Conservation (phyloP, 2,888 invertebrate genomes). For the Arrhopalites spinosus region DNA sequence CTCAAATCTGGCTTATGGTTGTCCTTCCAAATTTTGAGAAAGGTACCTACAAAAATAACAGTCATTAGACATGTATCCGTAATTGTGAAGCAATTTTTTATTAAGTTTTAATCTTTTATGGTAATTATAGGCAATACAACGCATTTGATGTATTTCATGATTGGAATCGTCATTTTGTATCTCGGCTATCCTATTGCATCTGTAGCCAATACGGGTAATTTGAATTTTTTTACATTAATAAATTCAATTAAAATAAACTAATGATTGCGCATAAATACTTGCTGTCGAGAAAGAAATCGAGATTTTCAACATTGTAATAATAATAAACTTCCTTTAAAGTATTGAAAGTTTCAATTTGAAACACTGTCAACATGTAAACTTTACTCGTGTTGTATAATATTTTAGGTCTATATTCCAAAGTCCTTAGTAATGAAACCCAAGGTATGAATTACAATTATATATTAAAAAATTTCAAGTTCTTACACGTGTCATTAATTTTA, state of each 20-base stretch:
- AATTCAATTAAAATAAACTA: too few species aligned
- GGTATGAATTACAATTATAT: conserved; percentile 43
- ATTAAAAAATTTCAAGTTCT: neutral
- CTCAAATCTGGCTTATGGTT: conserved; percentile 57
- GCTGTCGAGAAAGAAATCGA: too few species aligned
- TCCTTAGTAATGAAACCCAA: conserved; percentile 54
- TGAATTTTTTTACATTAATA: too few species aligned
- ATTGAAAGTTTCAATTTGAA: too few species aligned
- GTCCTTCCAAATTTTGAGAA: conserved; percentile 41
- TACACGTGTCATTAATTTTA: neutral
- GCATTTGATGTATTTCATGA: conserved; percentile 50
- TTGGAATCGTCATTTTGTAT: conserved; percentile 55
- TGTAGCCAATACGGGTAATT: conserved; percentile 48
- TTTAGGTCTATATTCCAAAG: conserved; percentile 53
- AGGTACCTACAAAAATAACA: too few species aligned
- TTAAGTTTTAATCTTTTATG: neutral
- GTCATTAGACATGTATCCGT: neutral
- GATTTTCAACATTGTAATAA: too few species aligned
- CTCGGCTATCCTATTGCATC: conserved; percentile 56
- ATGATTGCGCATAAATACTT: too few species aligned
- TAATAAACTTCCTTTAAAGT: too few species aligned
- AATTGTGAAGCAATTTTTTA: too few species aligned
- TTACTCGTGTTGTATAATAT: neutral
- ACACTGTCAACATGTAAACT: too few species aligned
- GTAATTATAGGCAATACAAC: conserved; percentile 25